Percentiles rank a stretch among this genome's conserved stretches.
phyloP scores from a whole-genome alignment of 2,797 vertebrate genomes.

The Pseudochaenichthys georgianus region DNA sequence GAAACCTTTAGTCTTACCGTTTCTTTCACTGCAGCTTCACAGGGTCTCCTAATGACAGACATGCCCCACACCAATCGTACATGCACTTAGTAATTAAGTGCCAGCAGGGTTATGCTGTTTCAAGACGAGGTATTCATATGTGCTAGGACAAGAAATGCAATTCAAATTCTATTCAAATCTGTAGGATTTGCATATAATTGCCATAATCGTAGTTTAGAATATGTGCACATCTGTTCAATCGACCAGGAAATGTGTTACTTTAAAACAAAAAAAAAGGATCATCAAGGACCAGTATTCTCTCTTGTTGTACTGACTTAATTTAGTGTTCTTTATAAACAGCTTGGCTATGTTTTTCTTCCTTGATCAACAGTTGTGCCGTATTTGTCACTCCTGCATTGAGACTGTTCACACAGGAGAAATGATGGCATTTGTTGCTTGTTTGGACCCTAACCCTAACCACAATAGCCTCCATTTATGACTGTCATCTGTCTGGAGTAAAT shows the following conservation, averaged over 20 bases:
- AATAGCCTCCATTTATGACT: background rate
- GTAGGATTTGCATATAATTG: conserved; percentile 60
- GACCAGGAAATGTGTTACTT: conserved; percentile 49
- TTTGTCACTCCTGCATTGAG: background rate
- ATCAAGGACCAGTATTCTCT: conserved; percentile 12
- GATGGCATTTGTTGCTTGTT: background rate
- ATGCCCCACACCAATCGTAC: background rate
- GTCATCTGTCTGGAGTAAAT: background rate
- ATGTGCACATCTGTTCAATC: conserved; percentile 20
- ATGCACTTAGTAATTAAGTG: conserved; percentile 25
- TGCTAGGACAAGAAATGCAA: conserved; percentile 37
- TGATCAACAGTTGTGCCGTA: background rate
- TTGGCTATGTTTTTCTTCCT: background rate
- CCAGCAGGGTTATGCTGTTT: conserved; percentile 20
- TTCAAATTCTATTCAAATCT: conserved; percentile 59
- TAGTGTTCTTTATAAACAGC: background rate
- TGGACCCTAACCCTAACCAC: background rate
- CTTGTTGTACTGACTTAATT: conserved; percentile 1
- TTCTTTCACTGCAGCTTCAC: conserved; percentile 1
- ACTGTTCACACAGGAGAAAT: background rate
- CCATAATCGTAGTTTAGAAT: conserved; percentile 38
- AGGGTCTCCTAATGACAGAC: background rate
- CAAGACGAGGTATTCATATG: conserved; percentile 11
- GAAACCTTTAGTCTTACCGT: background rate
- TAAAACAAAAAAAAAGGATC: conserved; percentile 7